Evolutionary conservation across 2,797 vertebrate genomes (phyloP), one percentile per base, ranked within the genome.

Genomic region (Octomys mimax): DNA sequence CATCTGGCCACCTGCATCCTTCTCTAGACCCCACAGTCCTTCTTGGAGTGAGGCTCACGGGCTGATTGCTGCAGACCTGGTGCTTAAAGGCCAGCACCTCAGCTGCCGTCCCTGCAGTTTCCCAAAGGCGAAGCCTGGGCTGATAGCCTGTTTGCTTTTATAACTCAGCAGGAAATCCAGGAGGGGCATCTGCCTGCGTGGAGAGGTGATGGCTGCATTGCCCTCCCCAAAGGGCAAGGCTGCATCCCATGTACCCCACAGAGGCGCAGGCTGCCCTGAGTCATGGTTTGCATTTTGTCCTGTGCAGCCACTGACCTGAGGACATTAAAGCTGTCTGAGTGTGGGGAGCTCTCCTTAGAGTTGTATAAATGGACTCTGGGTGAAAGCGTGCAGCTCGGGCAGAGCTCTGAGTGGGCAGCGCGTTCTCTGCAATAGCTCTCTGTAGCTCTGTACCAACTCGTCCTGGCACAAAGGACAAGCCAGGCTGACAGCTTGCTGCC

Each of bases 221-320:
- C n/a, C 84, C 92, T 70, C 1, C 36, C 88, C 42, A 52, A 82
- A 86, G 68, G 92, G 70, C 31, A 62, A 79, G 92, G 77, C 21
- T 36, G 10, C 61, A 26, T 26, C 8, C 2, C 24, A 26, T 62
- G 61, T 24, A 26, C 24, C n/a, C 91, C 83, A 39, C 70, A 31
- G 59, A 87, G 42, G 39, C 0, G 12, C 68, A 70, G 18, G 39
- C 82, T 7, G 28, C 75, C 92, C 87, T 68, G 79, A 70, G 91
- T 77, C 75, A 18, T 22, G 88, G 92, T 96, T 96, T 91, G 94
- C 92, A 92, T 90, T 92, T 96, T 71, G 85, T 92, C 59, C 88
- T 31, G 86, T 73, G 26, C 68, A 75, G 79, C 85, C 91, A 75
- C 96, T 94, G 88, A 91, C 93, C 78, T 89, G 80, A 71, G 87